A percentile compares a stretch with the other conserved stretches of the same genome.
phyloP scores from a whole-genome alignment of 2,113 vertebrate species.

The Cebus imitator region DNA sequence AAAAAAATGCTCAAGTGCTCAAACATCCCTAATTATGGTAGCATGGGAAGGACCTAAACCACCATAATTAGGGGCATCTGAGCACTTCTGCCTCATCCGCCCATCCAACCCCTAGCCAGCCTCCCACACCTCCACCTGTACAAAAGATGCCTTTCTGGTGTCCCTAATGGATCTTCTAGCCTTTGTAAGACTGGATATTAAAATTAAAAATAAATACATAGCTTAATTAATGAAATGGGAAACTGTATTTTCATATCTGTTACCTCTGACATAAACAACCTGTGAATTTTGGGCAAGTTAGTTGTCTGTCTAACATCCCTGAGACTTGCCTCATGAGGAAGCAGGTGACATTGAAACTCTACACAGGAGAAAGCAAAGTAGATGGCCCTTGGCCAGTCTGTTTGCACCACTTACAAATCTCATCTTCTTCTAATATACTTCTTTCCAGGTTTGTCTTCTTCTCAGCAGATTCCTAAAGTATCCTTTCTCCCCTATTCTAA shows the following conservation, averaged over 20 bases:
- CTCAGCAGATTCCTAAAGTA: background rate
- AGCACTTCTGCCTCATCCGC: background rate
- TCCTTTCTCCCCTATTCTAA: background rate
- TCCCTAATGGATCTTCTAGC: background rate
- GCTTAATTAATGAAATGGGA: background rate
- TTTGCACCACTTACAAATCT: background rate
- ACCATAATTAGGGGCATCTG: background rate
- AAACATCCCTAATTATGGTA: too few species aligned
- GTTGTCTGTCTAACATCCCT: background rate
- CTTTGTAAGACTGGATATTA: background rate
- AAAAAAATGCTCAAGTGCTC: too few species aligned
- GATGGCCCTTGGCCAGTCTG: background rate
- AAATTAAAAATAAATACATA: background rate
- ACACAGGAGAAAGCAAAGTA: background rate
- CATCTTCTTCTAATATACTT: background rate
- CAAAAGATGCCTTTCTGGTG: background rate
- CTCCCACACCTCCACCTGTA: accelerated
- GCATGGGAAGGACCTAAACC: background rate
- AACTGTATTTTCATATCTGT: background rate
- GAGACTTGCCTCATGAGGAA: background rate
- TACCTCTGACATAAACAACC: background rate
- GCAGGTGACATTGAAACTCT: background rate
- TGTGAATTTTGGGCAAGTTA: background rate
- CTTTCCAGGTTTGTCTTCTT: background rate
- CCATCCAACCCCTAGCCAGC: background rate